phyloP scores from a whole-genome alignment of 2,113 vertebrate species.

The Piaya cayana region DNA sequence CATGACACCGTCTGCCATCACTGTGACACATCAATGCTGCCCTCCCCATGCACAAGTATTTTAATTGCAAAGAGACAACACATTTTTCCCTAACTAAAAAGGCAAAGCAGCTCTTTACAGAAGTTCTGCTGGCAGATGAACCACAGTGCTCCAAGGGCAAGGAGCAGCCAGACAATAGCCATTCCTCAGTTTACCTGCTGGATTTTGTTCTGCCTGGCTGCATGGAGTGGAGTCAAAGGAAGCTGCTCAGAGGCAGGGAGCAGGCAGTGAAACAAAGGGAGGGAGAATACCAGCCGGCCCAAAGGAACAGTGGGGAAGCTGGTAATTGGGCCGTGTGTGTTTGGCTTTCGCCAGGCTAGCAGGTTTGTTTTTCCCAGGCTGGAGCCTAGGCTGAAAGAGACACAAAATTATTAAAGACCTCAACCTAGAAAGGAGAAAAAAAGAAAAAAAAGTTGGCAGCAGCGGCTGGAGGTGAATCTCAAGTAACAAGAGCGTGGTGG shows the following conservation, averaged over 20 bases:
- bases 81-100: not conserved
- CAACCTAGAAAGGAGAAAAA: conserved; percentile 17
- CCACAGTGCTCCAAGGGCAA: accelerated
- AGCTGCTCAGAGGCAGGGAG: conserved; percentile 31
- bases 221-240: conserved; percentile 12
- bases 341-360: conserved; percentile 56
- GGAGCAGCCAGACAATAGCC: not conserved
- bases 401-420: conserved; percentile 23
- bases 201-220: conserved; percentile 45
- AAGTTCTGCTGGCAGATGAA: not conserved
- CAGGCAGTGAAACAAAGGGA: conserved; percentile 50
- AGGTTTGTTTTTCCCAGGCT: conserved; percentile 72
- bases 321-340: conserved; percentile 58
- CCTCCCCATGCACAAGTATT: accelerated
- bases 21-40: accelerated
- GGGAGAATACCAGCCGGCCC: conserved; percentile 53
- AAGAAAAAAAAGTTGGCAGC: not conserved
- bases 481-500: not conserved
- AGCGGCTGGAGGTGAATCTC: not conserved
- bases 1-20: accelerated
- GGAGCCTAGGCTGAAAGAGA: conserved; percentile 58
- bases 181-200: conserved; percentile 65
- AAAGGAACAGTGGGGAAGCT: conserved; percentile 69
- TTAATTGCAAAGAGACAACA: not conserved
- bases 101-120: not conserved